phyloP scores from a whole-genome alignment of 1,140 invertebrate genomes.

The Hormaphis cornu region DNA sequence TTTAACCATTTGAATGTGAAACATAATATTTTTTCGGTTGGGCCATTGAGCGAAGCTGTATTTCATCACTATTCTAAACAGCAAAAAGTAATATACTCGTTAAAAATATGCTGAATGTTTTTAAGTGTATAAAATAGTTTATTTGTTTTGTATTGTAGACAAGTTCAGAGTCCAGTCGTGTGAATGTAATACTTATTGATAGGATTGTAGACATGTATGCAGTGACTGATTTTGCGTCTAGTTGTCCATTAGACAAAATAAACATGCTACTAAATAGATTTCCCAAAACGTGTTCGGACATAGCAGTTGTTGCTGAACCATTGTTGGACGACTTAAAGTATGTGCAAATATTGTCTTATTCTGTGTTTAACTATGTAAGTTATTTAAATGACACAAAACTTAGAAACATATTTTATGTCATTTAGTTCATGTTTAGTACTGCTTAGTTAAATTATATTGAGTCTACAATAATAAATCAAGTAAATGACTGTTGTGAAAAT shows the following conservation, averaged over 20 bases:
- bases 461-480: too few relatives aligned
- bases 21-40: slow-evolving; percentile 9
- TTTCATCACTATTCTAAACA: neutral
- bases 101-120: too few relatives aligned
- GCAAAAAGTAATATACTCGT: neutral
- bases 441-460: too few relatives aligned
- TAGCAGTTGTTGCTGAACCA: slow-evolving; percentile 10
- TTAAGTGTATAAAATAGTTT: too few relatives aligned
- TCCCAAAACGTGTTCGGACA: slow-evolving; percentile 16
- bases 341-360: too few relatives aligned
- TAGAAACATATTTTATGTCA: too few relatives aligned
- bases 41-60: slow-evolving; percentile 19
- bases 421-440: too few relatives aligned
- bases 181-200: slow-evolving; percentile 20
- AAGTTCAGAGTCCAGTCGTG: neutral
- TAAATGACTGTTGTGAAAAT: too few relatives aligned
- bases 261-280: slow-evolving; percentile 18
- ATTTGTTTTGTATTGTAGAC: neutral
- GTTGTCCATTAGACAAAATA: slow-evolving; percentile 10
- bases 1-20: slow-evolving; percentile 22
- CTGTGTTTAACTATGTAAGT: too few relatives aligned
- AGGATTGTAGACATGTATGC: slow-evolving; percentile 26
- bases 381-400: too few relatives aligned
- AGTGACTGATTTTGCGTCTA: slow-evolving; percentile 25
- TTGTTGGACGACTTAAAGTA: slow-evolving; percentile 4